These are phyloP conservation scores for Oncorhynchus tshawytscha DNA, from an alignment of 2,113 vertebrate species.

Conservation along the genomic window DNA sequence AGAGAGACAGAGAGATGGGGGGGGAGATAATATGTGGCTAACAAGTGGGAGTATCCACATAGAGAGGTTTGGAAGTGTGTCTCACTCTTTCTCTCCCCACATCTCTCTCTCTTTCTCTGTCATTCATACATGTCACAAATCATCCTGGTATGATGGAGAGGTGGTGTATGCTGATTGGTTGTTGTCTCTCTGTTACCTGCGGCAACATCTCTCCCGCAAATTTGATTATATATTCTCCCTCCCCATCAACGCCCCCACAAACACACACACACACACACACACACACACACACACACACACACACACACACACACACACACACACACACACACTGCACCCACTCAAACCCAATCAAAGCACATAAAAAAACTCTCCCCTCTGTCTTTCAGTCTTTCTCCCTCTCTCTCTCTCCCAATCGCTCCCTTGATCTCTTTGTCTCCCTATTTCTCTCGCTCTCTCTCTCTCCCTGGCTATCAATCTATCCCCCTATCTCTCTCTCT, in stretches of 20 bases:
- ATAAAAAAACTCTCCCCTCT: not conserved
- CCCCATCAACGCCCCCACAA: not conserved
- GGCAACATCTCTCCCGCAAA: too few relatives aligned
- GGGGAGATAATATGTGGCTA: not conserved
- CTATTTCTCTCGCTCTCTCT: too few relatives aligned
- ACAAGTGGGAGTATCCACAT: not conserved
- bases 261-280: not conserved
- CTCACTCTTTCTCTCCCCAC: too few relatives aligned
- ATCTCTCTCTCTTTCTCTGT: too few relatives aligned
- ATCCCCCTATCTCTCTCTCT: not conserved
- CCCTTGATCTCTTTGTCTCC: accelerated
- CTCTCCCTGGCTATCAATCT: not conserved
- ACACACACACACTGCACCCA: too few relatives aligned
- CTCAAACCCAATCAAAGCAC: too few relatives aligned
- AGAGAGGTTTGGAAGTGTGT: too few relatives aligned
- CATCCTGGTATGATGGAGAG: too few relatives aligned
- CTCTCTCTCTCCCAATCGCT: too few relatives aligned
- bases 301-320: not conserved
- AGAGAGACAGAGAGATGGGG: not conserved
- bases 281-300: not conserved
- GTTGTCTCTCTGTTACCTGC: not conserved
- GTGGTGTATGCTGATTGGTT: not conserved
- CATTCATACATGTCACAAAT: too few relatives aligned
- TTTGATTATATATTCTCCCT: too few relatives aligned
- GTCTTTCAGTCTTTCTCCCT: not conserved